Base-by-base conservation (phyloP, 2,888 invertebrate genomes). In the Eupithecia subfuscata region DNA sequence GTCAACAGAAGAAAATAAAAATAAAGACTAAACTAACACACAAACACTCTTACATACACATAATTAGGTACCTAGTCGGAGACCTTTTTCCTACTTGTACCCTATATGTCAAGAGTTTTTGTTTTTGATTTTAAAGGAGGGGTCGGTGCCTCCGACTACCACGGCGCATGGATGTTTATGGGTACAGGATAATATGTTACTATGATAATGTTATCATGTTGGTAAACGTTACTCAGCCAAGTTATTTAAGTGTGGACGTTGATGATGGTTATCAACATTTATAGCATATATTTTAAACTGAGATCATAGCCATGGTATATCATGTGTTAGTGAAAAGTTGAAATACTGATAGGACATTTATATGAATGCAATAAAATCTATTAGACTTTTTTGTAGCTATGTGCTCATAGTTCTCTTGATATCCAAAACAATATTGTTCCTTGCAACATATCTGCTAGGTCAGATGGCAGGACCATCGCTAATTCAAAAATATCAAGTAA, bases 401-500 rank as follows among this genome's bases (percentile, higher is more conserved):
- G 22, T 56, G 11, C 12, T 25, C n/a, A 12, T 12, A 22, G n/a
- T 48, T 48, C 2, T 22, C 9, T 56, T 52, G 52, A 52, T n/a
- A 6, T 8, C n/a, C 52, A 52, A 52, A n/a, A 52, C 9, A n/a
- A 52, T 52, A 52, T 22, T 52, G 4, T 11, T 22, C 22, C 3
- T 56, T 11, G n/a, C 11, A 22, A 56, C 52, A 56, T n/a, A n/a
- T 12, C 11, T 56, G 56, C 11, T 60, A 25, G 6, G 81, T 69
- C 73, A 69, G 80, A 80, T 86, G 87, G 88, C 87, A 80, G 87
- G 88, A 45, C 86, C 87, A 87, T 83, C 82, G 60, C 64, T 64
- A 11, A 69, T 16, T 34, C 52, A 34, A 45, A 22, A 30, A 69
- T 37, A 74, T n/a, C 8, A n/a, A 63, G 40, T 71, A 85, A 88